Percentiles rank a stretch among this genome's conserved stretches.
phyloP scores from a whole-genome alignment of 1,140 invertebrate species.

The Planococcus citri region DNA sequence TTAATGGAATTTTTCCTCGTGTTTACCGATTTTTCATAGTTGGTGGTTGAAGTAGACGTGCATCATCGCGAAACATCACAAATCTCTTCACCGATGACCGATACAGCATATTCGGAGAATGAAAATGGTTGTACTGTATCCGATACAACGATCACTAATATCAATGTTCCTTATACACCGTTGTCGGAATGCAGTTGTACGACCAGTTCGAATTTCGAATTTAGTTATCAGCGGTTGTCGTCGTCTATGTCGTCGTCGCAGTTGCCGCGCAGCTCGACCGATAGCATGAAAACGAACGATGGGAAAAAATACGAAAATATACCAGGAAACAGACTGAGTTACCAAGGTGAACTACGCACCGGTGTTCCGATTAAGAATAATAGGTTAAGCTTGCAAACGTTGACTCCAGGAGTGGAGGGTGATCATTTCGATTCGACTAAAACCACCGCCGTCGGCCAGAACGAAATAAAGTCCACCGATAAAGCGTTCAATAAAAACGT shows the following conservation, averaged over 20 bases:
- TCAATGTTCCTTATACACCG: not conserved
- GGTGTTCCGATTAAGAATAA: not conserved
- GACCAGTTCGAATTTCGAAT: not conserved
- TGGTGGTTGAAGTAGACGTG: slow-evolving; percentile 19
- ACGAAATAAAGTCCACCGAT: not conserved
- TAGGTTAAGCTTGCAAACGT: slow-evolving; percentile 3
- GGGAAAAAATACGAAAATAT: not conserved
- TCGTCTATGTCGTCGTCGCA: not conserved
- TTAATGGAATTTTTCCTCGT: not conserved
- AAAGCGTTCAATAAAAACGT: too few relatives aligned
- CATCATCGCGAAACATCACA: slow-evolving; percentile 20
- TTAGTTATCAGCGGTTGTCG: not conserved
- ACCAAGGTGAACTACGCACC: slow-evolving; percentile 22
- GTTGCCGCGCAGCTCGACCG: not conserved
- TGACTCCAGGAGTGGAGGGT: not conserved
- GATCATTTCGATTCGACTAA: not conserved
- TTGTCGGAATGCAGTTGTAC: not conserved
- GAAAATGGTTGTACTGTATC: not conserved
- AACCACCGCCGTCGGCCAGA: not conserved
- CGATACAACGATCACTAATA: not conserved
- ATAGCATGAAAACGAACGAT: not conserved
- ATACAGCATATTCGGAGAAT: not conserved
- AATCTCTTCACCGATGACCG: slow-evolving; percentile 23
- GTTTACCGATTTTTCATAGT: not conserved
- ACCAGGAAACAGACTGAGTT: slow-evolving; percentile 26